Evolutionary conservation across 1,140 invertebrate genomes (phyloP).

Genomic region (Druon quercuslanigerum): DNA sequence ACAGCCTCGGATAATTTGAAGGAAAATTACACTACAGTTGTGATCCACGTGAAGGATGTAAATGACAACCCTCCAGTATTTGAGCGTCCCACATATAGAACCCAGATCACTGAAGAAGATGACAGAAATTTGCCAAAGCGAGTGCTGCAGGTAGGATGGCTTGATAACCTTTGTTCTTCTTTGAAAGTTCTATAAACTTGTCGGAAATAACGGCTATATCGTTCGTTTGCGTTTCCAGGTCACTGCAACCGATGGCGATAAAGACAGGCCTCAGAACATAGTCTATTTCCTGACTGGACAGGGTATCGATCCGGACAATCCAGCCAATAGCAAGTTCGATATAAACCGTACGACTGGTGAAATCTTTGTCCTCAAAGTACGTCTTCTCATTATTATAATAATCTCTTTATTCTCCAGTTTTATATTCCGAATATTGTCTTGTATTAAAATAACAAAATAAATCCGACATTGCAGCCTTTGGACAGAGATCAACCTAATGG

Average conservation of each 20-base stretch:
- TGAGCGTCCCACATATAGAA: slow-evolving; percentile 94
- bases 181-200: slow-evolving; percentile 11
- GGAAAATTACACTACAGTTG: slow-evolving; percentile 96
- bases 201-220: slow-evolving; percentile 12
- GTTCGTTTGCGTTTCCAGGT: slow-evolving; percentile 80
- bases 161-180: slow-evolving; percentile 10
- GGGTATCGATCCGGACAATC: slow-evolving; percentile 95
- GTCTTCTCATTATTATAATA: slow-evolving; percentile 35
- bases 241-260: slow-evolving; percentile 95
- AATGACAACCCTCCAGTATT: slow-evolving; percentile 94
- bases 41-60: slow-evolving; percentile 96
- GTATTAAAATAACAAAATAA: not conserved
- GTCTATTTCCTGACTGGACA: slow-evolving; percentile 98
- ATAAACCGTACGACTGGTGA: slow-evolving; percentile 96
- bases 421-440: no score
- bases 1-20: slow-evolving; percentile 96
- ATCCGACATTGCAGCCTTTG: slow-evolving; percentile 82
- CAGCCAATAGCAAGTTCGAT: slow-evolving; percentile 95
- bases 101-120: slow-evolving; percentile 96
- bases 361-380: slow-evolving; percentile 94
- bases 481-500: slow-evolving; percentile 98
- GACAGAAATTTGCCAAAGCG: slow-evolving; percentile 95
- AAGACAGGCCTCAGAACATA: slow-evolving; percentile 94
- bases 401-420: not conserved
- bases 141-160: slow-evolving; percentile 86